A percentile compares a stretch with the other conserved stretches of the same genome.
Evolutionary conservation across 2,113 vertebrate species (phyloP).

Genomic region (Heloderma charlesbogerti): DNA sequence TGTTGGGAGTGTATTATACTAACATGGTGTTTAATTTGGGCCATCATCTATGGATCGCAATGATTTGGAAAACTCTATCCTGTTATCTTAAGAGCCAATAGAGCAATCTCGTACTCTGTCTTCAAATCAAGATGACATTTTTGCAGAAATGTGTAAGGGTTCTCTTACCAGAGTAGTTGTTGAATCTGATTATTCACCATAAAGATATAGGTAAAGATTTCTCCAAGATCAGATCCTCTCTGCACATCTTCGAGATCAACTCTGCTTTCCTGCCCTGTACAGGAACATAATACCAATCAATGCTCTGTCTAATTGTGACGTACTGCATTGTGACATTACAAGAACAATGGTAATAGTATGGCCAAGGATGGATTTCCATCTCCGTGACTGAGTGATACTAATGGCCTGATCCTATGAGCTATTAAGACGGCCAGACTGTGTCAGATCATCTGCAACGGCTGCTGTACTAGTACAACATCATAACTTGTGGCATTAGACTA

Average conservation of each 20-base stretch:
- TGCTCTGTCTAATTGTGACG: neutral
- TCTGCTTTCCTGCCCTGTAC: too few species aligned
- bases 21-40: neutral
- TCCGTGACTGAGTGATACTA: neutral
- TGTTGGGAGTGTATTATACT: neutral
- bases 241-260: too few species aligned
- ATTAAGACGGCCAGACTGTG: neutral
- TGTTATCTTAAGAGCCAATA: neutral
- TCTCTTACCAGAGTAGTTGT: too few species aligned
- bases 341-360: neutral
- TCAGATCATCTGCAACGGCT: neutral
- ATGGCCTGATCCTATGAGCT: neutral
- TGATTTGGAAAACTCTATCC: neutral
- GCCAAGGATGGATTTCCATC: neutral
- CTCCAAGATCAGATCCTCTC: too few species aligned
- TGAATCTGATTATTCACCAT: neutral
- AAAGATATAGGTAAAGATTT: too few species aligned
- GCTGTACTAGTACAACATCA: neutral
- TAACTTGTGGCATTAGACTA: neutral
- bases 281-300: too few species aligned
- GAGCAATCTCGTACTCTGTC: neutral
- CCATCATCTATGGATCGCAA: neutral
- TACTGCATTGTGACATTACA: neutral
- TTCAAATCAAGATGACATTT: neutral
- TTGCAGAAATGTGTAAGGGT: too few species aligned